Base-by-base conservation (phyloP, 2,113 vertebrate species). In the Caretta caretta region DNA sequence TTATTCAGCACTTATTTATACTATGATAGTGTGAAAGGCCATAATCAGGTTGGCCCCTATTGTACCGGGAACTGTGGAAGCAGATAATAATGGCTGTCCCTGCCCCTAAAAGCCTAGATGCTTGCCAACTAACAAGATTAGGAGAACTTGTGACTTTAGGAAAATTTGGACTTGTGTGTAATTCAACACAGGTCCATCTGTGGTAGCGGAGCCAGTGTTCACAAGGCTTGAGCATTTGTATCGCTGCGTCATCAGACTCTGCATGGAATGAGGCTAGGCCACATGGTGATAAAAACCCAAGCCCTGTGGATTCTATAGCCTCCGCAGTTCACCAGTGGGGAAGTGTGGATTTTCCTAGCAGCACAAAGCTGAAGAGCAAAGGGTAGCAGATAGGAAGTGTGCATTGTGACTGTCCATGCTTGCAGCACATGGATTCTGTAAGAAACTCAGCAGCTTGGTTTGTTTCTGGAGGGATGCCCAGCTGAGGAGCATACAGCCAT, bases 261-360 rank as follows among this genome's bases (percentile, higher is more conserved):
- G 88, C 79, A 90, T 65, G 16, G 42, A 57, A 80, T 76, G 86
- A 96, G 90, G 79, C 88, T 82, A 78, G 88, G 48, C 48, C 8
- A 50, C 89, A 90, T 75, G 62, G 57, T 93, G 90, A 95, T 88
- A 90, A 94, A 93, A 35, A 87, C 76, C 79, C 11, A 29, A 90
- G 76, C 56, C 93, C 62, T 94, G 69, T 94, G 90, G 90, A 57
- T 95, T n/a, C 51, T 31, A n/a, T 49, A 1, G 2, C 93, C 80
- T 17, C 59, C 51, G 94, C 56, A 1, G 8, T 83, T 90, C 87
- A 76, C 38, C 72, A 50, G 83, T 88, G 57, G 80, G 42, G 20
- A 90, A 48, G 0, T 86, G 90, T 69, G 89, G 85, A 92, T 95
- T 95, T 95, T 80, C 54, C 20, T 56, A 56, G 76, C 46, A 75